These are phyloP conservation scores for Trialeurodes vaporariorum DNA, from an alignment of 1,140 invertebrate species.

Conservation along the genomic window DNA sequence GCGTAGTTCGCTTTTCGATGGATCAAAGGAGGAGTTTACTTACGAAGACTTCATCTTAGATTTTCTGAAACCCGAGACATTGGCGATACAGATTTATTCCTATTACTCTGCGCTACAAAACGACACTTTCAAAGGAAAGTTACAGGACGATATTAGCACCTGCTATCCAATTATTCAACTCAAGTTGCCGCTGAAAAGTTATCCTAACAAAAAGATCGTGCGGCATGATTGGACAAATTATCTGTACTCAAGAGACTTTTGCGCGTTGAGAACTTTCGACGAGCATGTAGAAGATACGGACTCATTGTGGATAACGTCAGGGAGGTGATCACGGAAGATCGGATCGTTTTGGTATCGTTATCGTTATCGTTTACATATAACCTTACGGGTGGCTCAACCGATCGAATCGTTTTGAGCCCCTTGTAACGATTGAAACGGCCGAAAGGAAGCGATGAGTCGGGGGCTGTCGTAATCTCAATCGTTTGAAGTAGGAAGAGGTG, in stretches of 20 bases:
- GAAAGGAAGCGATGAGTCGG: too few relatives aligned
- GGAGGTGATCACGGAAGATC: too few relatives aligned
- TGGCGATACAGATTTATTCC: not conserved
- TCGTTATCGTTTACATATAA: too few relatives aligned
- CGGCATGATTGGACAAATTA: too few relatives aligned
- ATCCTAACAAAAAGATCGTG: not conserved
- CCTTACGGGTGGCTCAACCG: too few relatives aligned
- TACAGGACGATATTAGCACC: not conserved
- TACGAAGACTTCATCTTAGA: not conserved
- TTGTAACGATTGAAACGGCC: too few relatives aligned
- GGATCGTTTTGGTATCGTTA: too few relatives aligned
- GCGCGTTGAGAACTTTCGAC: not conserved
- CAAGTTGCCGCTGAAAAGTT: not conserved
- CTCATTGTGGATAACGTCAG: not conserved
- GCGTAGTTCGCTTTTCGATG: not conserved
- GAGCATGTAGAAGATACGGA: not conserved
- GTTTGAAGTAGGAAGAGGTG: too few relatives aligned
- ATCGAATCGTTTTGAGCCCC: too few relatives aligned
- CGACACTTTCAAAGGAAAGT: not conserved
- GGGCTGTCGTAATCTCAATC: too few relatives aligned
- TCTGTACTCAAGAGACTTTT: too few relatives aligned
- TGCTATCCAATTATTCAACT: not conserved
- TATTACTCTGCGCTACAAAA: not conserved
- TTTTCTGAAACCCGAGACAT: not conserved
- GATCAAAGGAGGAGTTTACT: not conserved